Base-by-base conservation (phyloP, 37 sponge, comb jelly and placozoan genomes). In the Haliclona indistincta region DNA sequence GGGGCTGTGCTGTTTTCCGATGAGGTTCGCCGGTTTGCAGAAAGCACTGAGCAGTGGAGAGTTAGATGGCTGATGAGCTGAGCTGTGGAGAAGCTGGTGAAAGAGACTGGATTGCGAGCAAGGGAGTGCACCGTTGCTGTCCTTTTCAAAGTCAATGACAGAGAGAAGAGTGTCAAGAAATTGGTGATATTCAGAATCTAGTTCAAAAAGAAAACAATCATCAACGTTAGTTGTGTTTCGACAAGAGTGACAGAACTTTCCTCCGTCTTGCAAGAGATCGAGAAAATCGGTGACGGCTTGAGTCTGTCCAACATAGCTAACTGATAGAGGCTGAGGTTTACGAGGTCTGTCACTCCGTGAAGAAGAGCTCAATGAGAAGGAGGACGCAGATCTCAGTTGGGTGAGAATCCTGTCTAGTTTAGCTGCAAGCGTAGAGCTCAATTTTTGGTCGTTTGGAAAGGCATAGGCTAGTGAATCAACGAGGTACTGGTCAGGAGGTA, bases 131-230 rank as follows among this genome's bases (percentile, higher is more conserved):
- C n/a, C n/a, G n/a, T n/a, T n/a, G n/a, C n/a, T n/a, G n/a, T n/a
- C n/a, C n/a, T n/a, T n/a, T n/a, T n/a, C n/a, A n/a, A n/a, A n/a
- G n/a, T n/a, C 30, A 37, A 73, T 65, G 53, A 75, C 38, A 17
- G 76, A 38, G 35, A 83, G 34, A 26, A 83, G 28, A 30, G 63
- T 75, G 40, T 83, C 84, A 11, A 83, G 28, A 38, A 83, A 75
- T 19, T 68, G 34, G 19, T 64, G 23, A 34, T 83, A 83, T 10
- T 58, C 63, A 2, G 47, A 23, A 33, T 83, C 84, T 25, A 61
- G 56, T 56, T 83, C 84, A 61, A 83, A 75, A 34, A 69, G 34
- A 42, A 75, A 75, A 36, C 63, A 51, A 0, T 70, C 84, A 41
- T 56, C 68, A 1, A 43, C 13, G 4, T 51, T 38, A 30, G 47